Evolutionary conservation across 53 echinoderm and acorn worm genomes (phyloP), one percentile per base, ranked within the genome.

Genomic region (Mesocentrotus franciscanus): DNA sequence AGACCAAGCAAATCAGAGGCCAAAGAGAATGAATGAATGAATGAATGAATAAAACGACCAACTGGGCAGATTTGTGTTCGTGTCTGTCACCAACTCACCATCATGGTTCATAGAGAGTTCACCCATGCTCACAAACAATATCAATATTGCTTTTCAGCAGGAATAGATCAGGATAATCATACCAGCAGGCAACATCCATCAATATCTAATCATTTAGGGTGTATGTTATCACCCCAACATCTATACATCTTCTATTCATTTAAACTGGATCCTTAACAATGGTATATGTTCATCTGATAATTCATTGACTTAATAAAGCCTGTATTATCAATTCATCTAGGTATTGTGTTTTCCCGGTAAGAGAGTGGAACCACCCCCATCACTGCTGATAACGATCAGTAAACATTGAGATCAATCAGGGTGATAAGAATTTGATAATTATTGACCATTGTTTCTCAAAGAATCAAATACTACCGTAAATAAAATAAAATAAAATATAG

Each of bases 51-150:
- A 58, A 26, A 87, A 42, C 0, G 87, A 87, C 56, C 87, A 87
- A 87, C 58, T 87, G 87, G 58, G 58, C 27, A 27, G 87, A 87
- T 87, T 24, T 56, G 10, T 58, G 56, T n/a, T 11, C 18, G 84
- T 58, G 87, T 29, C 87, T 87, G n/a, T 87, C 58, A 87, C 87
- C 14, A 20, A 14, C 3, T 87, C 58, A 87, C 87, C 14, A 20
- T 27, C 3, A 12, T 13, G 58, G 87, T 24, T 87, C 87, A 87
- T 57, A 11, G 2, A 29, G 12, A 87, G 87, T 87, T 87, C 87
- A 87, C 24, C 58, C 87, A 57, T 87, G 87, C 87, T 87, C 81
- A 29, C 87, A 87, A 87, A 87, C 87, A 87, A 87, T 87, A 87
- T 87, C 27, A 87, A 58, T 27, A 87, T 87, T 57, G 59, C 87